Conservation (phyloP, 2,797 vertebrate species). For the Notolepis coatsorum region DNA sequence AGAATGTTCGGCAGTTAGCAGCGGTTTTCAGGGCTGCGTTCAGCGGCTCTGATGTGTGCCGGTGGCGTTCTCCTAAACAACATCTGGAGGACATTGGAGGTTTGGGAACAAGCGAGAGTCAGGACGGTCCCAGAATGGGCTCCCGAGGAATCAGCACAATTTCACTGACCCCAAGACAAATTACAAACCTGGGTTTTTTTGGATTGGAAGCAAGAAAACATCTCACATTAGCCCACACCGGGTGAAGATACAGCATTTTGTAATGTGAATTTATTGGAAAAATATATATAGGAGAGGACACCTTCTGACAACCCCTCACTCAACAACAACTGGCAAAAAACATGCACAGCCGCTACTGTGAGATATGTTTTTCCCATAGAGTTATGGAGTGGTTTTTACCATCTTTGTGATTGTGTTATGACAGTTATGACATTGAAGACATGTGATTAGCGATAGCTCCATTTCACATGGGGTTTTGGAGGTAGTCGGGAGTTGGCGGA, state of each 20-base stretch:
- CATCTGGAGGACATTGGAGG: slow-evolving; percentile 22
- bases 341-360: slow-evolving; percentile 19
- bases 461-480: slow-evolving; percentile 58
- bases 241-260: not conserved
- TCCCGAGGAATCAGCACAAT: not conserved
- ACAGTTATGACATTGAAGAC: slow-evolving; percentile 62
- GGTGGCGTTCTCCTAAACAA: not conserved
- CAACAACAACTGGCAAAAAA: slow-evolving; percentile 40
- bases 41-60: not conserved
- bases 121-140: not conserved
- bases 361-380: slow-evolving; percentile 38
- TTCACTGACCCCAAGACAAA: slow-evolving; percentile 23
- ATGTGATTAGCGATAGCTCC: slow-evolving; percentile 62
- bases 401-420: slow-evolving; percentile 59
- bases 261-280: not conserved
- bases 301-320: slow-evolving; percentile 9
- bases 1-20: not conserved
- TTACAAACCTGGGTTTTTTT: slow-evolving; percentile 23
- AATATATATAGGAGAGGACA: not conserved
- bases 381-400: slow-evolving; percentile 30
- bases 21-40: not conserved
- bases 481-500: slow-evolving; percentile 60
- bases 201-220: slow-evolving; percentile 16
- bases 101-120: slow-evolving; percentile 4
- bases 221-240: not conserved